Base-by-base conservation (phyloP, 2,888 invertebrate genomes). In the Chouioia cunea region DNA sequence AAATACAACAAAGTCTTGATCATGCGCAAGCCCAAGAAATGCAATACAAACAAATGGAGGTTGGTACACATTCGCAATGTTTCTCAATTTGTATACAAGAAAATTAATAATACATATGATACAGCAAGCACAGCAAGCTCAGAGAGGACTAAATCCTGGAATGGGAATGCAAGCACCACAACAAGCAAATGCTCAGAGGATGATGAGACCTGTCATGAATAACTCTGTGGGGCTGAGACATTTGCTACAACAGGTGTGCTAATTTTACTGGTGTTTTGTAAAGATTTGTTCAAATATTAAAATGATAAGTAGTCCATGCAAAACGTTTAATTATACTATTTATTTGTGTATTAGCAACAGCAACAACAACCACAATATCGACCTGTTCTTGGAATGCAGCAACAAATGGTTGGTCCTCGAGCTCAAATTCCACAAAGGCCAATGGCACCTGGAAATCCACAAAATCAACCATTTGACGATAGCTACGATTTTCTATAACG, bases 161-260 rank as follows among this genome's bases (percentile, higher is more conserved):
- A 78, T 80, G 46, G 80, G 79, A 71, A 84, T 84, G 82, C 74
- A 74, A n/a, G 75, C 83, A 18, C 82, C 82, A 66, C 87, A 86
- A 70, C 87, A 85, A 74, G 79, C 80, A 80, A 88, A 83, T 74
- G 83, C 89, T 48, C 92, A 93, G 78, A 87, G 92, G 80, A 89
- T 91, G 87, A 91, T 94, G 88, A 88, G 93, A 18, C 93, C 93
- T n/a, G 88, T 88, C 54, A 89, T 91, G 85, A 89, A 92, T 16
- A 92, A 92, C 80, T 94, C 93, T 88, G 93, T 94, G 0, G 94
- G 95, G 0, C 87, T 95, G 14, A 86, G 93, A 15, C 93, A 94
- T 85, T 87, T 95, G 52, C 85, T 95, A 66, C 95, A 95, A 82
- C 93, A 93, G 89, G 93, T 92, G 87, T 74, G 27, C 6, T 27